Evolutionary conservation across 2,888 invertebrate genomes (phyloP).

Genomic region (Nomada lathburiana): DNA sequence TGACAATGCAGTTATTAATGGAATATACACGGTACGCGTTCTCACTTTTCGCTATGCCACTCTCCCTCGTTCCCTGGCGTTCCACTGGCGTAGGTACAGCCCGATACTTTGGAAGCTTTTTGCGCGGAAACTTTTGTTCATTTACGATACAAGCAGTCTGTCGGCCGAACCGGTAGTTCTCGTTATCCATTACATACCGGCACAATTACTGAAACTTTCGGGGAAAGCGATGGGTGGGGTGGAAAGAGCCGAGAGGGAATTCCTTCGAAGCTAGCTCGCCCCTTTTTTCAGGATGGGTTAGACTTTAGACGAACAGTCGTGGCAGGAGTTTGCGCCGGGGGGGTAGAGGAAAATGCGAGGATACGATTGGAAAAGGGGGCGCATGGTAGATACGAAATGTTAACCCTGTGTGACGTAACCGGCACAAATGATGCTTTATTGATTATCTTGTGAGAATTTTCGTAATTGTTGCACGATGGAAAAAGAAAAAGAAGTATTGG

Average conservation of each 20-base stretch:
- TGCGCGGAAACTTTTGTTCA: constrained; percentile 70
- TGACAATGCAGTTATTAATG: constrained; percentile 72
- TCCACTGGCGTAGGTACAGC: neutral
- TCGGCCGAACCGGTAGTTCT: constrained; percentile 35
- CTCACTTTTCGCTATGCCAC: constrained; percentile 17
- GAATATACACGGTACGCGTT: constrained; percentile 38
- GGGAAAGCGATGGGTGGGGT: constrained; percentile 6
- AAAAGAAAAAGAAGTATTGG: neutral
- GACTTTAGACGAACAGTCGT: neutral
- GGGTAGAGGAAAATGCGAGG: neutral
- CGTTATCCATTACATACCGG: constrained; percentile 66
- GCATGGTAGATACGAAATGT: neutral
- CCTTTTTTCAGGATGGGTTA: neutral
- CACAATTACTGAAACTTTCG: constrained; percentile 51
- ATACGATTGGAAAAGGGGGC: neutral
- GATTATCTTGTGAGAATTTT: constrained; percentile 22
- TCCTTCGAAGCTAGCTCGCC: constrained; percentile 13
- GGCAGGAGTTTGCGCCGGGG: neutral
- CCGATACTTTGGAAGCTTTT: constrained; percentile 65
- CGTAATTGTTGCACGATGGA: constrained; percentile 31
- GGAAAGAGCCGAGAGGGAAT: constrained; percentile 26
- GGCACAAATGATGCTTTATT: neutral
- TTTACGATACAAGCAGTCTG: constrained; percentile 64
- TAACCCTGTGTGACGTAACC: neutral
- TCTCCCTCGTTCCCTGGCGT: neutral